A percentile compares a stretch with the other conserved stretches of the same genome.
phyloP scores from a whole-genome alignment of 2,797 vertebrate genomes.

The Rhinogobio ventralis region DNA sequence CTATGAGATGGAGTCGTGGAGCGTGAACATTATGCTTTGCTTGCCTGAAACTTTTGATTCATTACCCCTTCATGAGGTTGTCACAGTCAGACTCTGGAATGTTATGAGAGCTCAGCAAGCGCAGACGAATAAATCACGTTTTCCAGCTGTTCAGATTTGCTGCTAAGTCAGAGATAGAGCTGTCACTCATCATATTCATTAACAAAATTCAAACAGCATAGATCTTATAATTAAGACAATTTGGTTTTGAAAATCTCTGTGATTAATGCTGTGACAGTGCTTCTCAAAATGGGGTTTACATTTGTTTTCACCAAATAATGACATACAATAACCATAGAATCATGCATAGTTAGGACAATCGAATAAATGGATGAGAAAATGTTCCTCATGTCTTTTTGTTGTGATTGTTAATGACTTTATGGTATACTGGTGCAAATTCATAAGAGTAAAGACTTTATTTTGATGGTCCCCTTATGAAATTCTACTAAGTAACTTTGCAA shows the following conservation, averaged over 20 bases:
- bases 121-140: conserved; percentile 5
- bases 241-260: not conserved
- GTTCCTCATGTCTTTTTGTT: not conserved
- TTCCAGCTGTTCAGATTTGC: conserved; percentile 37
- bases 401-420: not conserved
- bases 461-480: too few relatives aligned
- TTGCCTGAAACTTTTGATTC: conserved; percentile 23
- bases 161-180: not conserved
- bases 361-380: not conserved
- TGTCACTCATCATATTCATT: conserved; percentile 23
- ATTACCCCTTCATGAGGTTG: conserved; percentile 31
- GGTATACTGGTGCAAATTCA: too few relatives aligned
- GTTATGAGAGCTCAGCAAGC: not conserved
- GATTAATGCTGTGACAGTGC: not conserved
- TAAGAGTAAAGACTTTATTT: too few relatives aligned
- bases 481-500: too few relatives aligned
- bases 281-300: not conserved
- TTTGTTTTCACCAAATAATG: not conserved
- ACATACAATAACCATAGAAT: not conserved
- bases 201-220: conserved; percentile 22
- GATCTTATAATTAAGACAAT: not conserved
- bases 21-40: not conserved
- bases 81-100: conserved; percentile 19
- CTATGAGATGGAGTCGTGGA: not conserved
- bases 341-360: not conserved